A percentile compares a stretch with the other conserved stretches of the same genome.
These are phyloP conservation scores for Cyclopterus lumpus DNA, from an alignment of 2,797 vertebrate genomes.

Conservation along the genomic window DNA sequence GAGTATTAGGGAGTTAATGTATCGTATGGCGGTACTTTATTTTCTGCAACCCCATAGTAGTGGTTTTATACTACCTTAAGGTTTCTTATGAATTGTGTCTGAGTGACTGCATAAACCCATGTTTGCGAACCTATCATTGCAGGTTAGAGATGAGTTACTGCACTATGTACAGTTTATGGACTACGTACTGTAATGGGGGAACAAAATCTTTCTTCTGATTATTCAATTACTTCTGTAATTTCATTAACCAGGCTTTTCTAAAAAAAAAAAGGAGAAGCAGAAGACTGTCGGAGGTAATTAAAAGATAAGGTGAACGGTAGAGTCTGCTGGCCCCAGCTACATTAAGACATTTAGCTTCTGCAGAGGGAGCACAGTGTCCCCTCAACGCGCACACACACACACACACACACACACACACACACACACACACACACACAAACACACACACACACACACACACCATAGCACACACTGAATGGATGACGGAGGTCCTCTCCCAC, in stretches of 20 bases:
- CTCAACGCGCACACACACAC: conserved; percentile 24
- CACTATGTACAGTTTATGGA: conserved; percentile 19
- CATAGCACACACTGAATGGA: conserved; percentile 28
- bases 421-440: conserved; percentile 16
- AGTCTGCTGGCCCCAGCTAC: conserved; percentile 57
- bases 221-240: conserved; percentile 81
- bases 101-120: neutral
- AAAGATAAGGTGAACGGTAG: conserved; percentile 83
- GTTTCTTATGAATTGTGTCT: conserved; percentile 13
- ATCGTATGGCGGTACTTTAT: conserved; percentile 47
- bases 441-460: conserved; percentile 22
- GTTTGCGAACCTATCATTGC: conserved; percentile 11
- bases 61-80: conserved; percentile 5
- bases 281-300: conserved; percentile 83
- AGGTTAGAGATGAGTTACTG: conserved; percentile 30
- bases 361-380: conserved; percentile 48
- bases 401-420: conserved; percentile 24
- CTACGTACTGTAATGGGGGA: conserved; percentile 14
- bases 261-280: conserved; percentile 57
- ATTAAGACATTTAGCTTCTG: conserved; percentile 72
- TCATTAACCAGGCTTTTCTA: conserved; percentile 79
- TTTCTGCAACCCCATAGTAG: conserved; percentile 11
- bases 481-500: conserved; percentile 66
- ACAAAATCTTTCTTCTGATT: conserved; percentile 63
- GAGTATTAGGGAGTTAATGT: conserved; percentile 42